Base-by-base conservation (phyloP, 2,113 vertebrate species). In the Rhinogobius similis region DNA sequence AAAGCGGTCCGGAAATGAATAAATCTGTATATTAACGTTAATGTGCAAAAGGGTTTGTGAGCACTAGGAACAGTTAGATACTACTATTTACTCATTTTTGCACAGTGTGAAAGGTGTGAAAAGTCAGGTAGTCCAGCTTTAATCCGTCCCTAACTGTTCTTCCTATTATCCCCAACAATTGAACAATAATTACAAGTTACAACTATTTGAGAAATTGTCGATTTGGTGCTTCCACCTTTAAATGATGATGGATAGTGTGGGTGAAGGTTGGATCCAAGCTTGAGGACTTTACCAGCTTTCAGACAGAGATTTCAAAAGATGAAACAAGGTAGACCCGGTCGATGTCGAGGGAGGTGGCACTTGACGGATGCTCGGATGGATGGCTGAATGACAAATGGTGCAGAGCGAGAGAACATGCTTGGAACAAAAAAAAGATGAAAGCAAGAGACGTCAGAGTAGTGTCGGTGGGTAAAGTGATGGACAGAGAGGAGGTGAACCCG, bases 321-420 rank as follows among this genome's bases (percentile, higher is more conserved):
- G 58, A 71, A 84, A 85, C 75, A 75, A 56, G 65, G 21, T 10
- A 80, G 74, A 67, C 8, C 11, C 1, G 66, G 75, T 18, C n/a
- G 1, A 29, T 41, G 75, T 73, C 56, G 63, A 55, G 50, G 27
- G 36, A 53, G 36, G 39, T 29, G 69, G 59, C 68, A 70, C 41
- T 44, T 82, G 75, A 73, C 59, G 69, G 72, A 87, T 75, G 29
- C 58, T 72, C 4, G n/a, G 66, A 74, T n/a, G 62, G 68, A 76
- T 10, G 26, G 43, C 27, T 11, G 48, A 29, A 70, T 26, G 80
- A 77, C 24, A 70, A 79, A 78, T 26, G 44, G 64, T 20, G 58
- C 44, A 62, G 36, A 41, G 55, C 58, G 58, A 67, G 59, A 48
- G 46, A 48, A 59, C 12, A 10, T 59, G 65, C 8, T 62, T 53